Base-by-base conservation (phyloP, 2,113 vertebrate species). In the Telmatochromis brichardi region DNA sequence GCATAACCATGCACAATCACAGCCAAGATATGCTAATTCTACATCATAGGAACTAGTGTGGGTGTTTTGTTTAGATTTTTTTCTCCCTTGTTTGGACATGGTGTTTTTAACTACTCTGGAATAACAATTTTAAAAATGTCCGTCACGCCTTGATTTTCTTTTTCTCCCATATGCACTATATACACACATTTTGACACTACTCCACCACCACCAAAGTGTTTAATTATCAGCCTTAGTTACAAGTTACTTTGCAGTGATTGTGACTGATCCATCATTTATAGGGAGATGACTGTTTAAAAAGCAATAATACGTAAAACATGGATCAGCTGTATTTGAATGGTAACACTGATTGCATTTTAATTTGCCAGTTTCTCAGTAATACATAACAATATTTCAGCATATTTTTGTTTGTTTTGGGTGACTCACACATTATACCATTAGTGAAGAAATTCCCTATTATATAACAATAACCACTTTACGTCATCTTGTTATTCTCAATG, bases 1-100 rank as follows among this genome's bases (percentile, higher is more conserved):
- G 94, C 94, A 92, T 93, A 90, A 94, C 90, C 84, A 93, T 93
- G 94, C 94, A 94, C 94, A 88, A 92, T 93, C 95, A 92, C 93
- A 93, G 92, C 89, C 92, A 89, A 85, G 79, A 90, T 86, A 93
- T 92, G 91, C 90, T 94, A 93, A 95, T 93, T 91, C 83, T 89
- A 85, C 73, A 87, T 88, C 88, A 94, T 84, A 82, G 80, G 78
- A 89, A 80, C 86, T 86, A 26, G 88, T 88, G 94, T 95, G 91
- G 94, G 95, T 85, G 94, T 82, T 86, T 28, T 83, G 33, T 37
- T 88, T 88, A 15, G 53, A 15, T 80, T 87, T 88, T 87, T 84
- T 83, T 88, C 33, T 89, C 82, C 45, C 82, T 78, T 91, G 81
- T 93, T 93, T 94, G 88, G 88, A 92, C 50, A 45, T 79, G 55